phyloP scores from a whole-genome alignment of 1,140 invertebrate species.

The Melanaphis sacchari region DNA sequence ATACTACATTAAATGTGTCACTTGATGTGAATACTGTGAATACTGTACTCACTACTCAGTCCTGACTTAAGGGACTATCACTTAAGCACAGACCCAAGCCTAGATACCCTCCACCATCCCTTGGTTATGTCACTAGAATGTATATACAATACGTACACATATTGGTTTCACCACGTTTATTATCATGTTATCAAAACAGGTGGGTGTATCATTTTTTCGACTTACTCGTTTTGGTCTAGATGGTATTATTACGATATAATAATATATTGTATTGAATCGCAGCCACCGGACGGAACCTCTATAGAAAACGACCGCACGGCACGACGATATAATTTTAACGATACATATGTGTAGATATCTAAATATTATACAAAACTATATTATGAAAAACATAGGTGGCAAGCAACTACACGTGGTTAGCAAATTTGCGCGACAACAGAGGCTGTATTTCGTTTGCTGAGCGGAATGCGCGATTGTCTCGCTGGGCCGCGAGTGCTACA shows the following conservation, averaged over 20 bases:
- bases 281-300: neutral
- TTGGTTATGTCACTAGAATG: no score
- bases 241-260: neutral
- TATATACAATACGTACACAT: no score
- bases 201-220: neutral
- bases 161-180: neutral
- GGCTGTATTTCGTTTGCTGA: neutral
- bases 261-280: neutral
- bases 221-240: neutral
- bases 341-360: neutral
- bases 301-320: neutral
- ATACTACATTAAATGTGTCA: neutral
- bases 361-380: neutral
- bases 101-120: no score
- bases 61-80: no score
- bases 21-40: no score
- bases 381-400: neutral
- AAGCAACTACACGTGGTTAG: neutral
- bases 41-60: neutral
- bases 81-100: no score
- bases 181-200: neutral
- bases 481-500: neutral
- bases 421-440: neutral
- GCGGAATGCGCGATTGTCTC: neutral
- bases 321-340: neutral